These are phyloP conservation scores for Aplysina aerophoba DNA, from an alignment of 37 sponge, comb jelly and placozoan species.

Conservation along the genomic window DNA sequence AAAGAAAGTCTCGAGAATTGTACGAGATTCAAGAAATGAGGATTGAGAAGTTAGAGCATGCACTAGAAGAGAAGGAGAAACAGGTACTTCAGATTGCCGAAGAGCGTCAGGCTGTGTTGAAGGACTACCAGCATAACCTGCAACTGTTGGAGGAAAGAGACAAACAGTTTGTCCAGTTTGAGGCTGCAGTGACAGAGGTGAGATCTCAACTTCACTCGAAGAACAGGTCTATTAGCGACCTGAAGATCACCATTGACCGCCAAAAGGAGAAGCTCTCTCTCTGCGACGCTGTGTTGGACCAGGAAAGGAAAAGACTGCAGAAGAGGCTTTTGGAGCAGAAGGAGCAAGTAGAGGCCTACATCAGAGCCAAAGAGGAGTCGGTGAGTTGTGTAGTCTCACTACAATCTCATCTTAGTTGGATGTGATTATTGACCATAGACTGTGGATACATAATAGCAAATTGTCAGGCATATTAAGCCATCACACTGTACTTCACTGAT, in stretches of 20 bases:
- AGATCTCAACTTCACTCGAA: background rate
- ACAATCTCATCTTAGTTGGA: too few relatives aligned
- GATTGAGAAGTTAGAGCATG: background rate
- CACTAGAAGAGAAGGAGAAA: background rate
- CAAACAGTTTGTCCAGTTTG: background rate
- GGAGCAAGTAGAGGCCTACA: background rate
- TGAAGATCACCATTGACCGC: background rate
- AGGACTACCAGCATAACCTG: background rate
- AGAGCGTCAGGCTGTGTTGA: background rate
- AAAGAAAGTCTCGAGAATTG: constrained; percentile 18
- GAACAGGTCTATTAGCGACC: background rate
- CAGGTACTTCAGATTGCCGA: background rate
- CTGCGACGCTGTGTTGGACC: background rate
- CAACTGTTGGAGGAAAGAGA: background rate
- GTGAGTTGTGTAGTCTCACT: background rate
- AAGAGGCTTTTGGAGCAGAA: background rate
- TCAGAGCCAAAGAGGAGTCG: background rate
- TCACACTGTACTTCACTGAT: too few relatives aligned
- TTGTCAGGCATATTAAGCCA: too few relatives aligned
- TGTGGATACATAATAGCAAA: too few relatives aligned
- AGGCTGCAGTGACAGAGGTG: background rate
- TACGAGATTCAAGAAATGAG: constrained; percentile 15
- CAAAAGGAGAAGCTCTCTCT: background rate
- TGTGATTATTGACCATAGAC: too few relatives aligned
- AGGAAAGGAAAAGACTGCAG: background rate